Percentiles rank a stretch among this genome's conserved stretches.
Evolutionary conservation across 2,113 vertebrate species (phyloP).

Genomic region (Nibea coibor): DNA sequence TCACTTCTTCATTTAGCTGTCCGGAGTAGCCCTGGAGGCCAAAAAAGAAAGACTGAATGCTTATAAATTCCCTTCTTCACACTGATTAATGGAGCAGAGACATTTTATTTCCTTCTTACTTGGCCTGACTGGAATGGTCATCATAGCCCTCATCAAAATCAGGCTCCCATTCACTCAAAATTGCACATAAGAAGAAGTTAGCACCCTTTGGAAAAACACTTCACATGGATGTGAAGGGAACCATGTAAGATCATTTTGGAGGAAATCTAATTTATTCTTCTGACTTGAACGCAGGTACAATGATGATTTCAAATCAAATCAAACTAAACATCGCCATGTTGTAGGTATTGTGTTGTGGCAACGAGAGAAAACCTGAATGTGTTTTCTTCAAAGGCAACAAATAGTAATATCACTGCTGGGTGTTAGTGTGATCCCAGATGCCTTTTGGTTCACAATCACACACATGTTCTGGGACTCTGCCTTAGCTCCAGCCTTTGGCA

Average conservation of each 20-base stretch:
- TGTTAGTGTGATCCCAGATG: constrained; percentile 27
- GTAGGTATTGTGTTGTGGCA: constrained; percentile 5
- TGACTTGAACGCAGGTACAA: background rate
- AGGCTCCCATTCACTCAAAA: constrained; percentile 58
- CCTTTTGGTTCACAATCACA: constrained; percentile 29
- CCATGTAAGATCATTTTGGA: constrained; percentile 4
- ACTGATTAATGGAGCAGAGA: constrained; percentile 47
- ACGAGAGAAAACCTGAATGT: background rate
- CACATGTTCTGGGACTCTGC: constrained; percentile 28
- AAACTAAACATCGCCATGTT: background rate
- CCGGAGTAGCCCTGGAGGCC: background rate
- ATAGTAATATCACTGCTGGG: constrained; percentile 12
- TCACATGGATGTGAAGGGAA: background rate
- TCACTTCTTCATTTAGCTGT: constrained; percentile 8
- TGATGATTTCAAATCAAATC: constrained; percentile 18
- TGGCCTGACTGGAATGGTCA: constrained; percentile 52
- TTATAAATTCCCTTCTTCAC: constrained; percentile 30
- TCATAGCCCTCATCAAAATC: constrained; percentile 58
- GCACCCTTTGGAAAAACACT: constrained; percentile 32
- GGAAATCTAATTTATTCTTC: constrained; percentile 37
- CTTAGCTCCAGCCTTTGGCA: constrained; percentile 28
- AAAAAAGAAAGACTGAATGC: constrained; percentile 21
- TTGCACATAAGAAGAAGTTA: constrained; percentile 31
- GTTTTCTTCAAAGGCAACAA: background rate
- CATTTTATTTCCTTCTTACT: constrained; percentile 32